phyloP scores from a whole-genome alignment of 2,113 vertebrate genomes.

The Thryonomys swinderianus region DNA sequence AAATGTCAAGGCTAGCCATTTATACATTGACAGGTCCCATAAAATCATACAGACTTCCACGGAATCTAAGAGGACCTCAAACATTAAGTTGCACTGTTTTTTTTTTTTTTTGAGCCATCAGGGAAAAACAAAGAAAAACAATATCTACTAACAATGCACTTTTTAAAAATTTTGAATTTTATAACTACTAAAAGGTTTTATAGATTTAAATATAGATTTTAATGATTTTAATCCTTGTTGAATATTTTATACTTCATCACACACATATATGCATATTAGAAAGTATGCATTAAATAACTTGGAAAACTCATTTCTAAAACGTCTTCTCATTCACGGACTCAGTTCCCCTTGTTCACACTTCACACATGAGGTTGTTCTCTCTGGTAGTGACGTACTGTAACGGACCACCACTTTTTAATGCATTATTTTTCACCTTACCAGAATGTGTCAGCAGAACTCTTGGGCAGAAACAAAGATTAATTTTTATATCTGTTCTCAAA shows the following conservation, averaged over 20 bases:
- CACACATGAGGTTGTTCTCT: background rate
- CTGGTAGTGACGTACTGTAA: background rate
- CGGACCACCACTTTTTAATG: background rate
- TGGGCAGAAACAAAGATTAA: background rate
- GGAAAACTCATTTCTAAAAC: background rate
- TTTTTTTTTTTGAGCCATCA: background rate
- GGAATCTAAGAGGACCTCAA: background rate
- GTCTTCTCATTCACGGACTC: background rate
- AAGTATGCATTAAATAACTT: background rate
- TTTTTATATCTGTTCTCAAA: background rate
- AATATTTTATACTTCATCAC: background rate
- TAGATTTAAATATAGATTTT: background rate
- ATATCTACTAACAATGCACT: background rate
- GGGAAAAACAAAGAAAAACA: background rate
- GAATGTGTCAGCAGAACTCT: background rate
- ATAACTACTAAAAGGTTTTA: background rate
- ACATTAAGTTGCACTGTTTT: background rate
- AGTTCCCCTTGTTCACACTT: background rate
- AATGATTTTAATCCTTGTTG: background rate
- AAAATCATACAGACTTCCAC: background rate
- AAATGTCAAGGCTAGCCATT: slow-evolving; percentile 12
- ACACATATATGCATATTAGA: background rate
- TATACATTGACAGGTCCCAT: background rate
- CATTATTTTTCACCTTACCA: background rate
- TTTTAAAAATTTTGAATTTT: background rate